Conservation (phyloP, 2,888 invertebrate species). For the Molorchus minor region DNA sequence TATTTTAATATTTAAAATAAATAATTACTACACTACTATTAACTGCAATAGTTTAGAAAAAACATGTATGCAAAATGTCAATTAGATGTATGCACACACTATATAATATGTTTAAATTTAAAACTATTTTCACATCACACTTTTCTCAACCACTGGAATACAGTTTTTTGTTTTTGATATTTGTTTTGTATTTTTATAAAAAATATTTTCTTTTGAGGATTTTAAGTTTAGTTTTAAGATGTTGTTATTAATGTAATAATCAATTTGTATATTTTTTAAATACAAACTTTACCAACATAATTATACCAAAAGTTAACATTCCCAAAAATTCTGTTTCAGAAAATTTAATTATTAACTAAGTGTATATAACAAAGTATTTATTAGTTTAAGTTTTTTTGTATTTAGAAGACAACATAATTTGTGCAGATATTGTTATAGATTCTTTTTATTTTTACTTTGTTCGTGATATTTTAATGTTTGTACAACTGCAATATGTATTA, state of each 20-base stretch:
- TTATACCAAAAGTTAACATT: slow-evolving; percentile 81
- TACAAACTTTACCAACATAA: slow-evolving; percentile 60
- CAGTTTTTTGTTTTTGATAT: slow-evolving; percentile 45
- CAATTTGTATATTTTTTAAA: slow-evolving; percentile 40
- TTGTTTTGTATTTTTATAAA: slow-evolving; percentile 38
- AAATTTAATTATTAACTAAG: slow-evolving; percentile 58
- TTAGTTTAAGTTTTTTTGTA: slow-evolving; percentile 51
- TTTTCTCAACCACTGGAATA: slow-evolving; percentile 33
- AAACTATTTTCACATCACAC: slow-evolving; percentile 44
- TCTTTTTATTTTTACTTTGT: slow-evolving; percentile 48
- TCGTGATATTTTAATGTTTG: slow-evolving; percentile 45
- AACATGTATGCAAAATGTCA: slow-evolving; percentile 44
- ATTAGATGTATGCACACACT: slow-evolving; percentile 47
- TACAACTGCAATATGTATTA: slow-evolving; percentile 50
- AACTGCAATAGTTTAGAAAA: slow-evolving; percentile 31
- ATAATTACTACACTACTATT: slow-evolving; percentile 47
- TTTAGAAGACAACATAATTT: slow-evolving; percentile 40
- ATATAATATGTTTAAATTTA: slow-evolving; percentile 30
- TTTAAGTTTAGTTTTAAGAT: slow-evolving; percentile 49
- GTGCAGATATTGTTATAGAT: slow-evolving; percentile 50
- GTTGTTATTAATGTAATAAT: slow-evolving; percentile 43
- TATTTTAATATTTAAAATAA: slow-evolving; percentile 55
- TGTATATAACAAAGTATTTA: slow-evolving; percentile 61
- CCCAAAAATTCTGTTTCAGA: slow-evolving; percentile 65
- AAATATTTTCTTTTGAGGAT: slow-evolving; percentile 42